These are phyloP conservation scores for Mirounga angustirostris DNA, from an alignment of 2,113 vertebrate species.

Conservation along the genomic window DNA sequence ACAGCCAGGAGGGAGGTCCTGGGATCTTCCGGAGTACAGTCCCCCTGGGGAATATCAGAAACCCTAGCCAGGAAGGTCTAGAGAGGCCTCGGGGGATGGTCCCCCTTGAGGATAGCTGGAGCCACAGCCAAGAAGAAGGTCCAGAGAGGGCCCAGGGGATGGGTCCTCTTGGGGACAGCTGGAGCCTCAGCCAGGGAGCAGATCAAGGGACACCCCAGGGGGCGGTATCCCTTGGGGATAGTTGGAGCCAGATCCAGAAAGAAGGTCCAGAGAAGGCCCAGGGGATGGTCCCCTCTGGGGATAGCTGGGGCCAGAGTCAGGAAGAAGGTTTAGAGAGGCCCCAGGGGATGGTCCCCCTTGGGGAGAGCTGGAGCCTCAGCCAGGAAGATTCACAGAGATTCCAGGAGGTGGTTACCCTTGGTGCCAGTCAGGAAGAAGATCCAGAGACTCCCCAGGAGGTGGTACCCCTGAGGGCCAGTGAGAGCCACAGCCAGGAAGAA, in stretches of 20 bases:
- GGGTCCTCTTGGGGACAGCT: not conserved
- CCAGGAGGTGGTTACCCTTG: not conserved
- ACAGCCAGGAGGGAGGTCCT: not conserved
- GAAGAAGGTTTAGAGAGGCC: not conserved
- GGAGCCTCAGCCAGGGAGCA: not conserved
- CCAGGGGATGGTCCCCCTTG: not conserved
- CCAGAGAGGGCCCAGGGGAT: not conserved
- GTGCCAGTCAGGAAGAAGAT: not conserved
- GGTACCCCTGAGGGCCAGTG: rapidly evolving
- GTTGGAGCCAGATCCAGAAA: not conserved
- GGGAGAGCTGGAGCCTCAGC: not conserved
- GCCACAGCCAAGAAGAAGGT: not conserved
- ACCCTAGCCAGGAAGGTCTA: not conserved
- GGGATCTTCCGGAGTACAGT: not conserved
- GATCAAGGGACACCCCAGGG: not conserved
- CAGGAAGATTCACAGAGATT: not conserved
- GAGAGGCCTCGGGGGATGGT: not conserved
- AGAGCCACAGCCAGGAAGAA: not conserved
- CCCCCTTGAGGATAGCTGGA: not conserved
- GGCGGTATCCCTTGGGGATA: not conserved
- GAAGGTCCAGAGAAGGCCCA: not conserved
- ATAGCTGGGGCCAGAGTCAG: not conserved
- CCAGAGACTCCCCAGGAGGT: not conserved
- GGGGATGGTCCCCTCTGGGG: rapidly evolving
- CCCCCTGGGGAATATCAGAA: not conserved